Percentiles rank a stretch among this genome's conserved stretches.
Evolutionary conservation across 2,113 vertebrate species (phyloP).

Genomic region (Lathamus discolor): DNA sequence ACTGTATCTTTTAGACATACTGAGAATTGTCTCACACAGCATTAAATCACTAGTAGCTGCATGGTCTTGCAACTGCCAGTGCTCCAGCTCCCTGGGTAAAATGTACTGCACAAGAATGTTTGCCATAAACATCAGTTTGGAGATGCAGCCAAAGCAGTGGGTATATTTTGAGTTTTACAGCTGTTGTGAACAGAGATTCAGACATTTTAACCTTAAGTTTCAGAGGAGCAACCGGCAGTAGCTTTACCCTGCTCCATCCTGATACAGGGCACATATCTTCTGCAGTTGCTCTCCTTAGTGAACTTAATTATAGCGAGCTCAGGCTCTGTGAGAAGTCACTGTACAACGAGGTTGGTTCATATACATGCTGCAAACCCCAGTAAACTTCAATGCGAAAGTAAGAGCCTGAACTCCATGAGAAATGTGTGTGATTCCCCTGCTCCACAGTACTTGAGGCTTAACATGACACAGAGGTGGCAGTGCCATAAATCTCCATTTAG

Average conservation of each 20-base stretch:
- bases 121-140: background rate
- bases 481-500: slow-evolving; percentile 59
- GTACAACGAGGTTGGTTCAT: background rate
- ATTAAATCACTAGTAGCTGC: background rate
- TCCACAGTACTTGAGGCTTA: background rate
- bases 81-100: background rate
- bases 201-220: background rate
- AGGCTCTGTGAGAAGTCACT: background rate
- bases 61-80: background rate
- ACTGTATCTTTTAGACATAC: background rate
- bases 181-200: background rate
- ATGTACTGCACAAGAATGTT: background rate
- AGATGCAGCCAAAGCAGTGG: background rate
- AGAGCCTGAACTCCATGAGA: background rate
- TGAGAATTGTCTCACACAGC: background rate
- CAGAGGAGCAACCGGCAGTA: background rate
- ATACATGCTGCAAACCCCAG: background rate
- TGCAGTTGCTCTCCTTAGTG: background rate
- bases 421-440: background rate
- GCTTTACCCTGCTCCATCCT: background rate
- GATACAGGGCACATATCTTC: background rate
- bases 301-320: background rate
- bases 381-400: background rate
- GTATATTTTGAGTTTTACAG: background rate
- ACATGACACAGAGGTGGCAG: slow-evolving; percentile 10